Conservation (phyloP, 2,113 vertebrate species). For the Abramis brama region DNA sequence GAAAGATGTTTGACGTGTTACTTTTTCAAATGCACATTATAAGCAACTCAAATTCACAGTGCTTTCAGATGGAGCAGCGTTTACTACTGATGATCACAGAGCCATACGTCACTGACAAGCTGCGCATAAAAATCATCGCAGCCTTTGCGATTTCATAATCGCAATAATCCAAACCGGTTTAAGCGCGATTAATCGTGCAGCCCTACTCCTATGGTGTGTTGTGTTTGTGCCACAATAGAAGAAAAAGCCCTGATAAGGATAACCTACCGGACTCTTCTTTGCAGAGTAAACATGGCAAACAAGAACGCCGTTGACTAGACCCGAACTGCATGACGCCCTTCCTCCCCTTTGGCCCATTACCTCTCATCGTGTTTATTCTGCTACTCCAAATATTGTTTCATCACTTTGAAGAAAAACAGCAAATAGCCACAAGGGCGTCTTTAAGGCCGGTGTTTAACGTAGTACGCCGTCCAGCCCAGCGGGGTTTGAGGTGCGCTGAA, state of each 20-base stretch:
- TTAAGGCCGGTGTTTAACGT: background rate
- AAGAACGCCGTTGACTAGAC: constrained; percentile 47
- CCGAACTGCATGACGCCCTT: background rate
- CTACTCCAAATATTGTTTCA: constrained; percentile 60
- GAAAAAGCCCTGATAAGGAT: background rate
- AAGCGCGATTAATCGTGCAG: too few species aligned
- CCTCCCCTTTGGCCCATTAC: constrained; percentile 33
- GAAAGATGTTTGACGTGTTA: too few species aligned
- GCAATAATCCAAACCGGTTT: too few species aligned
- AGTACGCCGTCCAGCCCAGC: background rate
- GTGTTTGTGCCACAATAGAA: constrained; percentile 8
- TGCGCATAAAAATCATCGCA: too few species aligned
- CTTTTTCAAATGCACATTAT: too few species aligned
- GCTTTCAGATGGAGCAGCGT: too few species aligned
- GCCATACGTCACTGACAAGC: too few species aligned
- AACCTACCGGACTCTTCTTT: background rate
- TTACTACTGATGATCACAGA: too few species aligned
- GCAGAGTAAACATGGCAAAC: constrained; percentile 46
- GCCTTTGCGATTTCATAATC: too few species aligned
- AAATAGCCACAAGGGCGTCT: constrained; percentile 44
- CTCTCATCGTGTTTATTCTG: constrained; percentile 52
- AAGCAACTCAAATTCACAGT: too few species aligned
- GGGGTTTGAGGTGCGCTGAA: constrained; percentile 23
- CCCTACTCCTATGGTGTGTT: background rate
- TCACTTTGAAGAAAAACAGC: constrained; percentile 51